Base-by-base conservation (phyloP, 2,888 invertebrate genomes). In the Acronicta aceris region DNA sequence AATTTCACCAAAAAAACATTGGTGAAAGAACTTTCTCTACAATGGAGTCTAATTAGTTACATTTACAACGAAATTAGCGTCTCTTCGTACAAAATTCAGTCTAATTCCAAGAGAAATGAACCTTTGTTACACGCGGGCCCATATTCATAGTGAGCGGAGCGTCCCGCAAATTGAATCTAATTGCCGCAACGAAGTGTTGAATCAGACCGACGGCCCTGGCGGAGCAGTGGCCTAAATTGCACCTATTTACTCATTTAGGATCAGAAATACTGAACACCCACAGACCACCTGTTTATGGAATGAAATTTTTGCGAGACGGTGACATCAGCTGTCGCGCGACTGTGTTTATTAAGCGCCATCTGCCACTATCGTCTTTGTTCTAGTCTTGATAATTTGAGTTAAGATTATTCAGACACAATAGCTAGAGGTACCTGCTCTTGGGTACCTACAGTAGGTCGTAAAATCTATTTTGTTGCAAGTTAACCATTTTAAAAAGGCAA, bases 171-270 rank as follows among this genome's bases (percentile, higher is more conserved):
- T 94, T 93, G 92, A 89, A 89, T 89, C 93, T 94, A 93, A 94
- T 94, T 94, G 94, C 92, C 89, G 84, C 91, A 93, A 93, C 89
- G 89, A 93, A 93, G 93, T 91, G 93, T 92, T 91, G 94, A 93
- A 93, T 93, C 91, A 92, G 93, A 85, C 92, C 85, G 87, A 75
- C 84, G 82, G 80, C 77, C 73, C 79, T 76, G 74, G 78, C 76
- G 78, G 78, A 77, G 83, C 84, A 81, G 81, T 87, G 92, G 87
- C 91, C 93, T 91, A 88, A 93, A 94, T 93, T 91, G 88, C 81
- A 78, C 88, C 89, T 89, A 93, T 93, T 93, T 93, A 91, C 91
- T 86, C 90, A 92, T 88, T 92, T 90, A 89, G 84, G 88, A 89
- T 81, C 84, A 83, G 79, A 84, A 82, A 81, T 81, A 77, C 87